Evolutionary conservation across 2,113 vertebrate species (phyloP), one percentile per base, ranked within the genome.

Genomic region (Ranitomeya variabilis): DNA sequence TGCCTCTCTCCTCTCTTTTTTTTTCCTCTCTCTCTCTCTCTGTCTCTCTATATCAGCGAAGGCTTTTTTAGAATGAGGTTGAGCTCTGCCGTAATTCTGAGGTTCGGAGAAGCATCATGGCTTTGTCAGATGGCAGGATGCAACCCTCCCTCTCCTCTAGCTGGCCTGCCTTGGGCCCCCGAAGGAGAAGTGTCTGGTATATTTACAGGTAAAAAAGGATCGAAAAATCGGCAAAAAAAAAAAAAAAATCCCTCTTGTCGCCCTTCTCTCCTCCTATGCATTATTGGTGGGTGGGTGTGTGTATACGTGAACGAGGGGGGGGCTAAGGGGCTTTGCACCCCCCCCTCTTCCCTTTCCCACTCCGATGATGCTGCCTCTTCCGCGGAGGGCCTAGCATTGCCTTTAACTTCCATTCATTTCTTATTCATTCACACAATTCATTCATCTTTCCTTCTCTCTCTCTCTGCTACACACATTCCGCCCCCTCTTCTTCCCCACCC

Each of bases 161-260:
- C 94, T 97, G 97, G 96, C 96, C 96, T 83, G 96, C 95, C 91
- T 94, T 97, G 91, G 96, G 96, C 92, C 97, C 96, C 92, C 93
- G 95, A 94, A 95, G 96, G 93, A 94, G 96, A 94, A 97, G 97
- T 94, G 94, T 97, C 94, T 97, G 96, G 97, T 97, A 97, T 95
- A 97, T 97, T 93, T 97, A 97, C 96, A 97, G 97, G 97, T 97
- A 97, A 92, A 89, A 45, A 54, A 59, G 80, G 90, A 83, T 88
- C 60, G 26, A 31, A 31, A 31, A 31, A 31, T 62, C 5, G 37
- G 37, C 26, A 87, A 45, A 45, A 45, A 15, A 83, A 91, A 85
- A 57, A 80, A 59, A 85, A 52, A 73, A 90, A 91, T 89, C 88
- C 91, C 91, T 89, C 91, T 90, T 92, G 78, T 90, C 92, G 91